Percentiles rank a stretch among this genome's conserved stretches.
These are phyloP conservation scores for Cariama cristata DNA, from an alignment of 2,113 vertebrate species.

Conservation along the genomic window DNA sequence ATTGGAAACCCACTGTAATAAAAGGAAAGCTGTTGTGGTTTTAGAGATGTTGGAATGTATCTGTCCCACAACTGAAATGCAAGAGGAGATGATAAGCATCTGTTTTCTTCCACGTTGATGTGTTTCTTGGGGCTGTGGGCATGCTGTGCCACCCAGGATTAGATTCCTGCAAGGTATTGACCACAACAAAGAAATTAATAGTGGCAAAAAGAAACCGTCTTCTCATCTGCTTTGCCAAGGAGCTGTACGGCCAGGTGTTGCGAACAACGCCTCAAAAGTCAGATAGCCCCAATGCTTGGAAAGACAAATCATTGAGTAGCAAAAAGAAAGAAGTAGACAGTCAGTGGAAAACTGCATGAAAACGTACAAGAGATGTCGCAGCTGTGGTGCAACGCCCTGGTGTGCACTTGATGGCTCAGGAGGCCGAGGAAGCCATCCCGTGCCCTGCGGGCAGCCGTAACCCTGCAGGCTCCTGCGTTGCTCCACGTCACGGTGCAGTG, in stretches of 20 bases:
- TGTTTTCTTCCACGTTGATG: neutral
- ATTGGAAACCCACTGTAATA: neutral
- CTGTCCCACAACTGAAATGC: neutral
- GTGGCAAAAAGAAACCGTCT: neutral
- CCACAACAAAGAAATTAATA: neutral
- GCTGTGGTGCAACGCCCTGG: neutral
- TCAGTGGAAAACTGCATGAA: neutral
- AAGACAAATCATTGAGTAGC: neutral
- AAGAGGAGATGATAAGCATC: neutral
- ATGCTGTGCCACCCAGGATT: neutral
- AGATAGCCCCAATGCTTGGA: neutral
- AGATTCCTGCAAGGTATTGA: neutral
- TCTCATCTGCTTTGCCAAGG: neutral
- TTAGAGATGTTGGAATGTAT: neutral
- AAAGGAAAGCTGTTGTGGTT: neutral
- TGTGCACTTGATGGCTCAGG: neutral
- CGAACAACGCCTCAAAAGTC: neutral
- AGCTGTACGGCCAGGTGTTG: neutral
- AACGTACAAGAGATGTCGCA: fast-evolving
- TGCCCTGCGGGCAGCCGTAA: neutral
- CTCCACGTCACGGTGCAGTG: fast-evolving
- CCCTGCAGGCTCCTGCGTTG: neutral
- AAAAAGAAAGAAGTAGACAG: neutral
- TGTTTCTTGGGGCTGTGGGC: neutral
- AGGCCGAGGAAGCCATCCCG: fast-evolving